Base-by-base conservation (phyloP, 2,888 invertebrate genomes). In the Hermodice carunculata region DNA sequence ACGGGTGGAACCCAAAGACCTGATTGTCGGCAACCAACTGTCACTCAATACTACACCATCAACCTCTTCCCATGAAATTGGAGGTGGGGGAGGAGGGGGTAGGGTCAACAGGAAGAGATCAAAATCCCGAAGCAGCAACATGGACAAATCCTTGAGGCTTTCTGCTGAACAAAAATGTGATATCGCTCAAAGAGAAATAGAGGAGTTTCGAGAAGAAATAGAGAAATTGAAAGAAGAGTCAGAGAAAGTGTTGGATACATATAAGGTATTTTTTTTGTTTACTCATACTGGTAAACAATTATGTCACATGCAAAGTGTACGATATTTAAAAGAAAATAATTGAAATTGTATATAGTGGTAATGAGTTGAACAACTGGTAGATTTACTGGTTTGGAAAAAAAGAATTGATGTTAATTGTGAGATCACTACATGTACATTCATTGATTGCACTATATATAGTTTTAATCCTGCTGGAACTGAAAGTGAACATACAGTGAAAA, bases 91-190 rank as follows among this genome's bases (percentile, higher is more conserved):
- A 14, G 43, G 64, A 2, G 29, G n/a, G 6, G 42, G 52, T 17
- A 28, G 59, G 17, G 34, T 52, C 72, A 31, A 76, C 40, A 73
- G 84, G 29, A 85, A 83, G 71, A 73, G 85, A 51, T 84, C 85
- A 2, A 85, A 85, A 69, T 82, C 83, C 17, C 70, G 83, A 4
- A 78, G 81, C 58, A 79, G 80, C 34, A 77, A 76, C 31, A 74
- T 80, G 26, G 85, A 86, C 63, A 77, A 79, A 61, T 78, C 79
- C 11, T 72, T 85, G 29, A 74, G 78, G 46, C 76, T 86, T 14
- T 77, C 78, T 29, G 80, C 83, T 44, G 86, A 86, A 69, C 85
- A 86, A 69, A 86, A 86, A 71, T 85, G 85, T 77, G 85, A 86
- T 60, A 86, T 86, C 61, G 83, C 85, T 40, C 84, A 84, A 67